Base-by-base conservation (phyloP, 1,140 invertebrate genomes). In the Olivierus martensii region DNA sequence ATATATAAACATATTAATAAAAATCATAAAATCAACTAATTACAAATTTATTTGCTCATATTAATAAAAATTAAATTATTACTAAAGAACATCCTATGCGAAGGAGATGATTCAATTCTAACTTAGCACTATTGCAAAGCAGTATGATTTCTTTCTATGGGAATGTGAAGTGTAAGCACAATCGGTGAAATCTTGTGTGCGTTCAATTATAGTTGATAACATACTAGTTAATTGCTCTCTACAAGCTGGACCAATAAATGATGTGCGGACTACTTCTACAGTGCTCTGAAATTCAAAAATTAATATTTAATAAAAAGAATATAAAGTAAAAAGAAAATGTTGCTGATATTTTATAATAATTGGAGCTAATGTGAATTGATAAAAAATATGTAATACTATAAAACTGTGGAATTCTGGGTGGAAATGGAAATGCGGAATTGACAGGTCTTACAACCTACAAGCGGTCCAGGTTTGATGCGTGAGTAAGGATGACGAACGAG, bases 161-260 rank as follows among this genome's bases (percentile, higher is more conserved):
- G 96, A 88, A 71, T 98, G 92, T 61, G 81, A 87, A 37, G 94
- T 98, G 71, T 97, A 98, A 48, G 94, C 90, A 51, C 93, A 98
- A 71, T 99, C 94, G 14, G 95, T 99, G 72, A 99, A 99, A 71
- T 99, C 95, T 72, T 68, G 60, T 50, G 89, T 94, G 61, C 90
- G 80, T 71, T 99, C 94, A 28, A 93, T 80, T 18, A 97, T 80
- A 38, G 83, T 80, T 53, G 95, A 89, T 60, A 97, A 76, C 21
- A 87, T 84, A 56, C 77, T 67, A 1, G 81, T 79, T 14, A 98
- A 73, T 35, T 87, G 82, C 61, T 87, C 81, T 56, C 83, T 74
- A 60, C 77, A 76, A 21, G 60, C 74, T 54, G 67, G 75, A 62
- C 81, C 74, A 37, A 76, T 65, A 45, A 75, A 63, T 9, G 77